phyloP scores from a whole-genome alignment of 2,888 invertebrate genomes.

The Parascotia fuliginaria region DNA sequence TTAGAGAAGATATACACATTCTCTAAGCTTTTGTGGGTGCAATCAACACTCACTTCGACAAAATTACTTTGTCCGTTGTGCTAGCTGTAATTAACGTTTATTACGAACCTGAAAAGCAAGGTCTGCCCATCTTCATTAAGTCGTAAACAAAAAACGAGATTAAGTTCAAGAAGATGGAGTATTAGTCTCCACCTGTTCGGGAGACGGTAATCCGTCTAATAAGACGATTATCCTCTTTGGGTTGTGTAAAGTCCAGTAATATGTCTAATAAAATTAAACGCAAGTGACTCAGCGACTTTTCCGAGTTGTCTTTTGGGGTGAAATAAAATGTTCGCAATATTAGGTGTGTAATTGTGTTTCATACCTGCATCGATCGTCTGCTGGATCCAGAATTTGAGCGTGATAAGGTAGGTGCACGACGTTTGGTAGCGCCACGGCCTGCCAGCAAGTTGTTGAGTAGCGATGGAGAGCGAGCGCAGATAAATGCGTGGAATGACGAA shows the following conservation, averaged over 20 bases:
- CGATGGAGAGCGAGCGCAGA: slow-evolving; percentile 97
- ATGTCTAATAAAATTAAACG: background rate
- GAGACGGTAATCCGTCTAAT: slow-evolving; percentile 7
- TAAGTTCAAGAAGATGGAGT: background rate
- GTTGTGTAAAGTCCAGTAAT: background rate
- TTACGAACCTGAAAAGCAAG: background rate
- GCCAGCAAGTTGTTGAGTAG: slow-evolving; percentile 96
- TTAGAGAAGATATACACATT: too few species aligned
- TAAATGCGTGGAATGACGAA: slow-evolving; percentile 98
- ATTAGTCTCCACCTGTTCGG: slow-evolving; percentile 1
- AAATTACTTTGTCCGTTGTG: background rate
- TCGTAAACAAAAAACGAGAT: slow-evolving; percentile 2
- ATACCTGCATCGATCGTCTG: slow-evolving; percentile 93
- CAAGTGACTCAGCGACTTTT: background rate
- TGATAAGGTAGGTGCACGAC: slow-evolving; percentile 95
- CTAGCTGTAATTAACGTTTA: background rate
- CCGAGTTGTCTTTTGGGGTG: background rate
- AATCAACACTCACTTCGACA: too few species aligned
- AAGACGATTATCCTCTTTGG: slow-evolving; percentile 7
- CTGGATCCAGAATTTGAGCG: slow-evolving; percentile 96
- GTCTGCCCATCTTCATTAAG: background rate
- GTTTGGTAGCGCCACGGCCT: slow-evolving; percentile 95
- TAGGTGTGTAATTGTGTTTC: background rate
- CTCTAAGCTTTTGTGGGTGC: too few species aligned
- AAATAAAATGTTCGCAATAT: background rate